Base-by-base conservation (phyloP, 2,797 vertebrate species). In the Pantherophis vulpinus region DNA sequence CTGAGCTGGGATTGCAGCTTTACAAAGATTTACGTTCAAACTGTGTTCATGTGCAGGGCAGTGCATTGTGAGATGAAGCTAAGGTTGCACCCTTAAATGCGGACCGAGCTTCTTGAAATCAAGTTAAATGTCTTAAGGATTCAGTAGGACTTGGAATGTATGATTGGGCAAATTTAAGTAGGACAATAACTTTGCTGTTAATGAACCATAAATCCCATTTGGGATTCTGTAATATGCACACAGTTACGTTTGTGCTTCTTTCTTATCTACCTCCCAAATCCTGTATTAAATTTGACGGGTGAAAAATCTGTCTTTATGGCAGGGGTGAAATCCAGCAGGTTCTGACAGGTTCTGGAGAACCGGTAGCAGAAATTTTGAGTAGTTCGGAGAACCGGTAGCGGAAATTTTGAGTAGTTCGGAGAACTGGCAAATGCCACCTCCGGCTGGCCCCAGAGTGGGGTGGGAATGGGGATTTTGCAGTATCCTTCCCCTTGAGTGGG, bases 1-100 rank as follows among this genome's bases (percentile, higher is more conserved):
- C 88, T 61, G n/a, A 93, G 74, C 93, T 61, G 92, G 92, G 95
- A 95, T 87, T 63, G 70, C 79, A 95, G 91, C 74, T 88, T 94
- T 90, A 25, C 2, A 32, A 92, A 79, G 55, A 56, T 86, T 95
- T 92, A 25, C 91, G 92, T 91, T 94, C 63, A 94, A 94, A 61
- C 92, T 56, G 51, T 42, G 25, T 74, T 93, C 87, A 32, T 96
- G 95, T 93, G 92, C 59, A 7, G 56, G 89, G 23, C 96, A 92
- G 27, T 89, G 94, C 94, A 32, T 23, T 89, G 47, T n/a, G 59
- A 9, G 88, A 87, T 95, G 92, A 91, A 37, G 37, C 13, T 88
- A 94, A 47, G 54, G 51, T 51, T 32, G 27, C 54, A 0, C 18
- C 3, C 42, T 83, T 63, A 8, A 42, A 25, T 88, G 42, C 32